Evolutionary conservation across 2,888 invertebrate genomes (phyloP), one percentile per base, ranked within the genome.

Genomic region (Cataglyphis livida): DNA sequence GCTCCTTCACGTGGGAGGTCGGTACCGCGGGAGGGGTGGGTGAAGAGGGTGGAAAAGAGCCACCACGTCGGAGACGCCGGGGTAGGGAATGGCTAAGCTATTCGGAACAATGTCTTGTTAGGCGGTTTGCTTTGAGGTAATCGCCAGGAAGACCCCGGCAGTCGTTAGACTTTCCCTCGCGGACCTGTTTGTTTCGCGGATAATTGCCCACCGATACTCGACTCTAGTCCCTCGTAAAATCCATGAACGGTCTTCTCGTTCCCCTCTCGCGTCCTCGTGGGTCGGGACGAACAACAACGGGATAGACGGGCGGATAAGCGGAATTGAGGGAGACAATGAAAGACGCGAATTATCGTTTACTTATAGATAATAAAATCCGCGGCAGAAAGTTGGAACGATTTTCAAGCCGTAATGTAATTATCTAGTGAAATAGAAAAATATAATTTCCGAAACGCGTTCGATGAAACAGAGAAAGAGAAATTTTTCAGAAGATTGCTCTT

Each of bases 61-160:
- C 85, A 83, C 76, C 78, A 12, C 44, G 32, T 78, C 32, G 57
- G 70, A 44, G 71, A 59, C 35, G 38, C 21, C 61, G 84, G 83
- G 83, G 85, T 89, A 85, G 86, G 87, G 91, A 93, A 92, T 90
- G 91, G 92, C 91, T 90, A 90, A 92, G 93, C 93, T 92, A 92
- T 93, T 91, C 92, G 91, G 93, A 93, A 93, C 93, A 93, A 93
- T 93, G 93, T 93, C 93, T 93, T 93, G 93, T 93, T 93, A 92
- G 93, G 91, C 90, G 92, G 93, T 92, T 93, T 93, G 92, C 92
- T 93, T 93, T 92, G 93, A 90, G 93, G 92, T 93, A 93, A 93
- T 93, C 92, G 92, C 90, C 84, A 89, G 88, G 89, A 91, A 92
- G 92, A 92, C 89, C 91, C 90, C 83, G 86, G 81, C 91, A 92